Conservation (phyloP, 1,140 invertebrate species). For the Drosophila nikananu region DNA sequence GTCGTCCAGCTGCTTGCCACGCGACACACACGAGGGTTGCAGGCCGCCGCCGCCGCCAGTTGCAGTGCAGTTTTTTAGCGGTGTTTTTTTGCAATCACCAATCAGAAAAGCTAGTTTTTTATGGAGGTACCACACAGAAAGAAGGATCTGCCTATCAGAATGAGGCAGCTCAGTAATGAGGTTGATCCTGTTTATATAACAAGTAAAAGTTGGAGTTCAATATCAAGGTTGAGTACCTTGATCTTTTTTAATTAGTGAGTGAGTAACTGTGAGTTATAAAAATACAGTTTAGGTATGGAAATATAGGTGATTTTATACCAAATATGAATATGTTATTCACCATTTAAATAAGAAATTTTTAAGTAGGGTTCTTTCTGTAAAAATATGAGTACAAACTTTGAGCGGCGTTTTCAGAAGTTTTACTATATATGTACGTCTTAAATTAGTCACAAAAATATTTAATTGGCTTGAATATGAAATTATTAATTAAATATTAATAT, state of each 20-base stretch:
- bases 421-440: background rate
- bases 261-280: no score
- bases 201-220: background rate
- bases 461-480: background rate
- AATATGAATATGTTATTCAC: background rate
- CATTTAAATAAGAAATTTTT: background rate
- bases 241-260: no score
- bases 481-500: no score
- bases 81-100: constrained; percentile 65
- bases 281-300: background rate
- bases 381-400: background rate
- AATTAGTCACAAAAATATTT: background rate
- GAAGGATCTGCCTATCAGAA: constrained; percentile 54
- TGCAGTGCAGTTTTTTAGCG: constrained; percentile 67
- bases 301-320: background rate
- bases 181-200: background rate
- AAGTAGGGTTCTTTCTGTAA: background rate
- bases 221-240: background rate
- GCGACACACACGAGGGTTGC: constrained; percentile 39
- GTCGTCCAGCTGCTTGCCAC: constrained; percentile 32
- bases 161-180: background rate
- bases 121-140: background rate
- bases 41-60: constrained; percentile 6
- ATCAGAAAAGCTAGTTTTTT: constrained; percentile 61
- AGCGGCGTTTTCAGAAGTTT: background rate